These are phyloP conservation scores for Natrix natrix DNA, from an alignment of 2,797 vertebrate genomes.

Conservation along the genomic window DNA sequence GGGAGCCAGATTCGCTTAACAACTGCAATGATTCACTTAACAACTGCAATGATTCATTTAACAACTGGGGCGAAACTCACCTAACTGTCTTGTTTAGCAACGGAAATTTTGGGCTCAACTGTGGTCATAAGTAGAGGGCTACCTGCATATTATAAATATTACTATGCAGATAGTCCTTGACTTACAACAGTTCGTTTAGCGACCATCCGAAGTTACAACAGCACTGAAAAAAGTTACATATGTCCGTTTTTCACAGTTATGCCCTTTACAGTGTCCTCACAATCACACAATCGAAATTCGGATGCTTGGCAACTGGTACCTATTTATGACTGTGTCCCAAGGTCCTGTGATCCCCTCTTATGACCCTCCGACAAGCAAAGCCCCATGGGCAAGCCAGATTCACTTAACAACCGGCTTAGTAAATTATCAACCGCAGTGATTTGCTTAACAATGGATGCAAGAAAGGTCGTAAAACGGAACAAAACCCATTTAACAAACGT, in stretches of 20 bases:
- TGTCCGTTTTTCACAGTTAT: background rate
- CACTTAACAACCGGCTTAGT: background rate
- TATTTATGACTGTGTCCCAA: background rate
- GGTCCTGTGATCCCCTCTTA: background rate
- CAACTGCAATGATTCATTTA: background rate
- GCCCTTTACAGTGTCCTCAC: background rate
- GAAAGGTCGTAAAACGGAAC: background rate
- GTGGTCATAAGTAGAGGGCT: background rate
- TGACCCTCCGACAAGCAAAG: background rate
- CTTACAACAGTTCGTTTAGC: background rate
- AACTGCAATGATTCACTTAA: background rate
- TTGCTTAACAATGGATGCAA: background rate
- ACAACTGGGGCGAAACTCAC: background rate
- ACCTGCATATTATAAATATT: background rate
- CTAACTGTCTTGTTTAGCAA: background rate
- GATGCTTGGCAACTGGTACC: background rate
- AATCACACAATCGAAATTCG: background rate
- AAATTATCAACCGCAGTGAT: background rate
- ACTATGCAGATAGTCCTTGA: background rate
- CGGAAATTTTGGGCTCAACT: background rate
- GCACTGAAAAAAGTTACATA: background rate
- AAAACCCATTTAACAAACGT: background rate
- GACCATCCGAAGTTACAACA: background rate
- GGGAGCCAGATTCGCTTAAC: background rate
- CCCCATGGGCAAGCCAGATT: background rate